These are phyloP conservation scores for Tupiocoris notatus DNA, from an alignment of 2,888 invertebrate genomes.

Conservation along the genomic window DNA sequence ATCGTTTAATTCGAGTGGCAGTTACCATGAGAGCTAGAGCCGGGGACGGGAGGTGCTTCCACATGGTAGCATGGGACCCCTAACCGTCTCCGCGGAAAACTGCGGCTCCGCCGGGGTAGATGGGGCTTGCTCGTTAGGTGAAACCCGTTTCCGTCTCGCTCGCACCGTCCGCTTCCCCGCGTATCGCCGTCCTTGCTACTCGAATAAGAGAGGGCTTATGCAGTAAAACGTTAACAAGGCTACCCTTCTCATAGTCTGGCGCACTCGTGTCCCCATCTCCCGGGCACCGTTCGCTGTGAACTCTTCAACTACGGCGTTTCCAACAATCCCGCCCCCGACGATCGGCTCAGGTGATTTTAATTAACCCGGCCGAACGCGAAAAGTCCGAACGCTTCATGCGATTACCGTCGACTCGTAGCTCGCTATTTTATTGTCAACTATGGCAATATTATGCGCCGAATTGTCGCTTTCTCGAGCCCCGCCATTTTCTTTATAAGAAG, in stretches of 20 bases:
- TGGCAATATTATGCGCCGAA: too few relatives aligned
- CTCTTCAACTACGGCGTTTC: conserved; percentile 37
- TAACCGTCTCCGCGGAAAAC: neutral
- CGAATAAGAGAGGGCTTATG: conserved; percentile 35
- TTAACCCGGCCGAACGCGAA: neutral
- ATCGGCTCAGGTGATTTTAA: conserved; percentile 33
- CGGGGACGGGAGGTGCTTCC: conserved; percentile 25
- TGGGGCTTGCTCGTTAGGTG: conserved; percentile 30
- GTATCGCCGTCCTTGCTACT: conserved; percentile 9
- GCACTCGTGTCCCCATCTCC: conserved; percentile 15
- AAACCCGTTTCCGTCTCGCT: neutral
- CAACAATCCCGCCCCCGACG: neutral
- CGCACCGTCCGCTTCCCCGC: neutral
- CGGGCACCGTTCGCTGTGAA: neutral
- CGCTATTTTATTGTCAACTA: too few relatives aligned
- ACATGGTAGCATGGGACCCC: conserved; percentile 32
- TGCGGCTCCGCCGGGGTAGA: too few relatives aligned
- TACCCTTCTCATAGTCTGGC: conserved; percentile 22
- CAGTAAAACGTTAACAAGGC: conserved; percentile 39
- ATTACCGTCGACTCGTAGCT: too few relatives aligned
- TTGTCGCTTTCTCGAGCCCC: too few relatives aligned
- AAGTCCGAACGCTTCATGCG: too few relatives aligned
- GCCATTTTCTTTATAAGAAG: too few relatives aligned
- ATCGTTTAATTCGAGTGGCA: conserved; percentile 44
- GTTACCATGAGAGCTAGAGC: conserved; percentile 17